phyloP scores from a whole-genome alignment of 2,888 invertebrate species.

The Quadriops clusia region DNA sequence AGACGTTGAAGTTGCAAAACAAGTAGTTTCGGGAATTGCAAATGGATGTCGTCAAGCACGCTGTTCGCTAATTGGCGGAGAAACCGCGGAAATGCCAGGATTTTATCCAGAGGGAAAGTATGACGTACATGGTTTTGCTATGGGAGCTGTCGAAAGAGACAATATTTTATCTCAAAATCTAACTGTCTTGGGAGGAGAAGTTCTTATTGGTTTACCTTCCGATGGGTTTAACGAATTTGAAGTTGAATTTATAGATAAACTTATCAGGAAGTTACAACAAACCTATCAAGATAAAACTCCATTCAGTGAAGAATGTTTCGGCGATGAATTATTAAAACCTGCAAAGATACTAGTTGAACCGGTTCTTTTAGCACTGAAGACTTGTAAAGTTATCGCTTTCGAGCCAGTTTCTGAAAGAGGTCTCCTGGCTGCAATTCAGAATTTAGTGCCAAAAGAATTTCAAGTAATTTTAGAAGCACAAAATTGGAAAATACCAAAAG shows the following conservation, averaged over 20 bases:
- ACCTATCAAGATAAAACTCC: no score
- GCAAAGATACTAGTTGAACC: slow-evolving; percentile 78
- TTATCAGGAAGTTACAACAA: slow-evolving; percentile 51
- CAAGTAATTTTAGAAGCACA: slow-evolving; percentile 58
- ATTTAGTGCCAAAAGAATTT: slow-evolving; percentile 61
- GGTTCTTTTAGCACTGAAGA: slow-evolving; percentile 58
- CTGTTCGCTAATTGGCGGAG: slow-evolving; percentile 90
- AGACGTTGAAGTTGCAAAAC: slow-evolving; percentile 60
- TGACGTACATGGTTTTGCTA: slow-evolving; percentile 92
- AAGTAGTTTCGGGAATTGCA: slow-evolving; percentile 76
- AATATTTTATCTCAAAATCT: slow-evolving; percentile 54
- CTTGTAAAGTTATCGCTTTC: slow-evolving; percentile 66
- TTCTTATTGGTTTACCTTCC: slow-evolving; percentile 76
- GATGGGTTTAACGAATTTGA: slow-evolving; percentile 93
- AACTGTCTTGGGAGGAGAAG: slow-evolving; percentile 61
- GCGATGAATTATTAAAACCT: slow-evolving; percentile 73
- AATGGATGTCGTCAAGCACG: slow-evolving; percentile 77
- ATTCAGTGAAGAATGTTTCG: no score
- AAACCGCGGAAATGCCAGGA: slow-evolving; percentile 96
- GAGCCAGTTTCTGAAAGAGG: slow-evolving; percentile 96
- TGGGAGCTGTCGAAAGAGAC: slow-evolving; percentile 78
- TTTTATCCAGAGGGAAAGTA: slow-evolving; percentile 82
- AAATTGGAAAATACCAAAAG: slow-evolving; percentile 59
- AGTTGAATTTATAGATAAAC: slow-evolving; percentile 75
- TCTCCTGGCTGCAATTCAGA: slow-evolving; percentile 74